Conservation (phyloP, 2,797 vertebrate genomes). For the Dallia pectoralis region DNA sequence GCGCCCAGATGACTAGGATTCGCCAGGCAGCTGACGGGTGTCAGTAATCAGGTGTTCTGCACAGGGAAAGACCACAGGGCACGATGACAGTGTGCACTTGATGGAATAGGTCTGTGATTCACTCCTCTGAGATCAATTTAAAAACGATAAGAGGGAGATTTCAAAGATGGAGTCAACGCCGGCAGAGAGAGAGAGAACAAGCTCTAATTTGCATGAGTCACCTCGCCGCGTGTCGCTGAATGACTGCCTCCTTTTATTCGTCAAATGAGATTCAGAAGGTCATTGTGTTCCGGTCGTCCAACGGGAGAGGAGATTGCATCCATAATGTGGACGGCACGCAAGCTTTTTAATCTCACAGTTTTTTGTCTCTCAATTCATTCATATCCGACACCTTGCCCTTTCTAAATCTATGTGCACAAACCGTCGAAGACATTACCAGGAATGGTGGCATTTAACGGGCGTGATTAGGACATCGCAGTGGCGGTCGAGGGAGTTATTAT, state of each 20-base stretch:
- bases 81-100: not conserved
- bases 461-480: conserved; percentile 21
- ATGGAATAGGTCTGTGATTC: not conserved
- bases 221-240: conserved; percentile 35
- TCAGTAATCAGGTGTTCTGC: not conserved
- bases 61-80: not conserved
- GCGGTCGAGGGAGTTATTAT: conserved; percentile 2
- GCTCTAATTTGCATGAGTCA: conserved; percentile 30
- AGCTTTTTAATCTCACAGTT: conserved; percentile 40
- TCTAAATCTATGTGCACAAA: conserved; percentile 62
- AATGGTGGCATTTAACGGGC: conserved; percentile 40
- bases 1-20: not conserved
- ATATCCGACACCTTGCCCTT: conserved; percentile 63
- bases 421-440: conserved; percentile 30
- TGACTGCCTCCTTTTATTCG: conserved; percentile 30
- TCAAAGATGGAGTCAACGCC: conserved; percentile 12
- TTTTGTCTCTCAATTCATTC: conserved; percentile 38
- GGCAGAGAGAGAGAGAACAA: conserved; percentile 11
- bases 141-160: conserved; percentile 18
- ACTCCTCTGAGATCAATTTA: conserved; percentile 4
- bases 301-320: conserved; percentile 29
- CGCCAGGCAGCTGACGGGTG: not conserved
- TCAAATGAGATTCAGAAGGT: conserved; percentile 38
- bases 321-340: conserved; percentile 21
- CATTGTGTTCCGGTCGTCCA: conserved; percentile 38